Conservation (phyloP, 2,888 invertebrate species). For the Nymphalis polychloros region DNA sequence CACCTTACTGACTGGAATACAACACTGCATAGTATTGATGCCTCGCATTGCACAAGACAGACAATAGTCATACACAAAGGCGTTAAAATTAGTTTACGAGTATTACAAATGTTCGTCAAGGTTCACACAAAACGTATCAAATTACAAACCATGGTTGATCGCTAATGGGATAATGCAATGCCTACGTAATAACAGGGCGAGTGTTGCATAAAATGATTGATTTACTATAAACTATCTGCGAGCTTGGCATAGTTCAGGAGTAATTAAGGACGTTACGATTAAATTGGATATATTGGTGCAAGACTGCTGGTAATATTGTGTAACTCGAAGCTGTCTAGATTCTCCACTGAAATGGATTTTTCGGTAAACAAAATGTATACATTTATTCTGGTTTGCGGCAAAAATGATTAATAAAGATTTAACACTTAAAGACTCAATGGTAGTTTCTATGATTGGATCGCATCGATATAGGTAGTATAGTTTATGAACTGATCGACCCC, state of each 20-base stretch:
- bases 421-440: no score
- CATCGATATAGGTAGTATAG: no score
- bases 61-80: constrained; percentile 11
- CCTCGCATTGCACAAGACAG: no score
- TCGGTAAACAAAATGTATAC: no score
- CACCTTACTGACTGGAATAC: no score
- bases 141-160: constrained; percentile 33
- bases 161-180: constrained; percentile 32
- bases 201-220: constrained; percentile 41
- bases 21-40: no score
- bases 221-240: constrained; percentile 35
- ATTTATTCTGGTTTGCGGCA: no score
- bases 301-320: not conserved
- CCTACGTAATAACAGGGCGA: constrained; percentile 21
- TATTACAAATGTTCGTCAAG: constrained; percentile 27
- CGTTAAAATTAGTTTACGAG: constrained; percentile 22
- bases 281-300: not conserved
- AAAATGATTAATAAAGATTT: no score
- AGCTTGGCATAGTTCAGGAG: constrained; percentile 14
- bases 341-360: not conserved
- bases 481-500: no score
- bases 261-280: constrained; percentile 29
- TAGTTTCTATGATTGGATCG: no score
- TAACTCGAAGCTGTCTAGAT: constrained; percentile 3
- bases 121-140: constrained; percentile 31